phyloP scores from a whole-genome alignment of 2,888 invertebrate genomes.

The Tanypteryx hageni region DNA sequence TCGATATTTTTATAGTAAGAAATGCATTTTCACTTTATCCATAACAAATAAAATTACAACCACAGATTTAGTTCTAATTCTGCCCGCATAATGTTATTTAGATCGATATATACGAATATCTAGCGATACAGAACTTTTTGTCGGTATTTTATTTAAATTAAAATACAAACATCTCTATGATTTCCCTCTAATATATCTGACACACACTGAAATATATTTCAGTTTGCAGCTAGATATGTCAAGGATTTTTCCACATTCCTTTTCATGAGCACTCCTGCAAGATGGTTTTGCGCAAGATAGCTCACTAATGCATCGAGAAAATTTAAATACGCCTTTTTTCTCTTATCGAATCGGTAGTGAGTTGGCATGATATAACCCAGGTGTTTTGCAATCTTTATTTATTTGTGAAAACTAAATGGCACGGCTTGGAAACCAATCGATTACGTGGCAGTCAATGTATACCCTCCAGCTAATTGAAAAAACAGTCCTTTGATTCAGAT shows the following conservation, averaged over 20 bases:
- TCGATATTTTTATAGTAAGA: no score
- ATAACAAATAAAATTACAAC: no score
- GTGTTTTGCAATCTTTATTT: not conserved
- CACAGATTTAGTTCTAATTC: no score
- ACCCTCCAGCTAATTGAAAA: constrained; percentile 43
- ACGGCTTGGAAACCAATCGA: constrained; percentile 38
- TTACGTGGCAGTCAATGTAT: constrained; percentile 1
- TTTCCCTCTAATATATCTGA: not conserved
- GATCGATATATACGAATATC: not conserved
- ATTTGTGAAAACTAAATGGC: not conserved
- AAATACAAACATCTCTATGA: not conserved
- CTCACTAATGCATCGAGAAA: constrained; percentile 40
- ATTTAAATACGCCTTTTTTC: constrained; percentile 17
- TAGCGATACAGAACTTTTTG: not conserved
- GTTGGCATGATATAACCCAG: not conserved
- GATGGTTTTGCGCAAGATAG: not conserved
- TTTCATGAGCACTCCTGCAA: not conserved
- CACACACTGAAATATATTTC: not conserved
- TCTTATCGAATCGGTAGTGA: not conserved
- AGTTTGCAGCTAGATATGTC: not conserved
- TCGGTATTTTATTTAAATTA: not conserved
- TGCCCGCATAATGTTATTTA: not conserved
- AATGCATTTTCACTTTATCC: no score
- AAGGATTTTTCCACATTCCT: not conserved
- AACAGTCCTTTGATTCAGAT: constrained; percentile 45